Conservation (phyloP, 2,888 invertebrate species). For the Acronicta psi region DNA sequence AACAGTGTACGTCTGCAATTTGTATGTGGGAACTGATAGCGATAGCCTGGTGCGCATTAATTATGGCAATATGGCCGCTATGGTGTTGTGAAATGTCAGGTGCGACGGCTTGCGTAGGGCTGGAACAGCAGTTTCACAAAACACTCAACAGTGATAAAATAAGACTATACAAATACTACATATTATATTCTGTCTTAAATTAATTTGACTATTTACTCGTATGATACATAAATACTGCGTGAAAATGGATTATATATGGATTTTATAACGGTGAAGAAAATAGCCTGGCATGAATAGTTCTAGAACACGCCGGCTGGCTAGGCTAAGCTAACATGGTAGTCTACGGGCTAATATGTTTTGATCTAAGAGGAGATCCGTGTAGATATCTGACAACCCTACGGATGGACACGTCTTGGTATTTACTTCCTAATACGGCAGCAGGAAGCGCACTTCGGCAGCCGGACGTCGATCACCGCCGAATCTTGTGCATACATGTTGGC, state of each 20-base stretch:
- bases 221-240: too few species aligned
- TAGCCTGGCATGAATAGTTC: too few species aligned
- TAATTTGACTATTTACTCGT: too few species aligned
- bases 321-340: too few species aligned
- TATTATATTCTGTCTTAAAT: too few species aligned
- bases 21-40: constrained; percentile 79
- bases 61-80: constrained; percentile 56
- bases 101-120: constrained; percentile 27
- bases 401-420: constrained; percentile 67
- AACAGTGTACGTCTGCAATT: constrained; percentile 54
- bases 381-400: constrained; percentile 54
- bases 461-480: constrained; percentile 43
- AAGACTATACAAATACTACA: too few species aligned
- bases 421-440: constrained; percentile 83
- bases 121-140: too few species aligned
- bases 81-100: constrained; percentile 56
- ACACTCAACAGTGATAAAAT: too few species aligned
- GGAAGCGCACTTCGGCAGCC: constrained; percentile 72
- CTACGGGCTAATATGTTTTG: background rate
- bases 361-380: too few species aligned
- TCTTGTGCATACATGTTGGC: constrained; percentile 14
- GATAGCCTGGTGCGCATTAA: constrained; percentile 60
- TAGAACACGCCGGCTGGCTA: too few species aligned
- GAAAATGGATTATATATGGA: too few species aligned
- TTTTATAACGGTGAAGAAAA: too few species aligned